phyloP scores from a whole-genome alignment of 2,797 vertebrate species.

The Lindbergichthys nudifrons region DNA sequence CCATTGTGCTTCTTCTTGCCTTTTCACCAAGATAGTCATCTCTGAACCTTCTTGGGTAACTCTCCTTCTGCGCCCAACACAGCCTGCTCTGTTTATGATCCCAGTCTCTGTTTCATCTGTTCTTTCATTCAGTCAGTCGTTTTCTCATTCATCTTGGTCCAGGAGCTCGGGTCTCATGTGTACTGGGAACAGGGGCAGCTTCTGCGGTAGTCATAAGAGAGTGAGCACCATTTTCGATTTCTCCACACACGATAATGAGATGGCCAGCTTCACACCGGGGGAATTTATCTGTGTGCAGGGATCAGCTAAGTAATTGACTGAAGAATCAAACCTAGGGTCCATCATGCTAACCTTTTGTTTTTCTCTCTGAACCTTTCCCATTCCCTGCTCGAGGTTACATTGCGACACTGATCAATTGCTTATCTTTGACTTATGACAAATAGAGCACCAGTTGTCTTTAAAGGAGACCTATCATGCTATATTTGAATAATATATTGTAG shows the following conservation, averaged over 20 bases:
- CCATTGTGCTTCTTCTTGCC: constrained; percentile 57
- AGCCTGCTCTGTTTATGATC: constrained; percentile 61
- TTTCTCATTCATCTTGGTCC: constrained; percentile 45
- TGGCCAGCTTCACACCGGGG: constrained; percentile 43
- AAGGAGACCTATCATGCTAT: too few species aligned
- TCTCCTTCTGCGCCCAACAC: constrained; percentile 42
- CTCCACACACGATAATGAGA: constrained; percentile 60
- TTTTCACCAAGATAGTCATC: constrained; percentile 68
- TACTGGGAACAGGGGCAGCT: constrained; percentile 32
- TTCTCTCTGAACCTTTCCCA: background rate
- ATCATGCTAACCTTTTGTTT: constrained; percentile 40
- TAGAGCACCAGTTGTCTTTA: constrained; percentile 33
- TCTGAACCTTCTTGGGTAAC: constrained; percentile 45
- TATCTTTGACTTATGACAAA: constrained; percentile 43
- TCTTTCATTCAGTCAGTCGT: constrained; percentile 48
- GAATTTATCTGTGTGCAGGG: constrained; percentile 60
- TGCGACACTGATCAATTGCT: constrained; percentile 53
- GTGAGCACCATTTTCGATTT: constrained; percentile 64
- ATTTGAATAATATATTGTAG: too few species aligned
- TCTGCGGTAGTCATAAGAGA: constrained; percentile 26
- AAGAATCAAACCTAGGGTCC: constrained; percentile 51
- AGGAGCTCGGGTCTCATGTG: constrained; percentile 26
- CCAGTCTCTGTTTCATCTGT: constrained; percentile 58
- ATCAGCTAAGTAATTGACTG: constrained; percentile 63
- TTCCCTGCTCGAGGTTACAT: constrained; percentile 37